phyloP scores from a whole-genome alignment of 2,797 vertebrate genomes.

The Poecilia velifera region DNA sequence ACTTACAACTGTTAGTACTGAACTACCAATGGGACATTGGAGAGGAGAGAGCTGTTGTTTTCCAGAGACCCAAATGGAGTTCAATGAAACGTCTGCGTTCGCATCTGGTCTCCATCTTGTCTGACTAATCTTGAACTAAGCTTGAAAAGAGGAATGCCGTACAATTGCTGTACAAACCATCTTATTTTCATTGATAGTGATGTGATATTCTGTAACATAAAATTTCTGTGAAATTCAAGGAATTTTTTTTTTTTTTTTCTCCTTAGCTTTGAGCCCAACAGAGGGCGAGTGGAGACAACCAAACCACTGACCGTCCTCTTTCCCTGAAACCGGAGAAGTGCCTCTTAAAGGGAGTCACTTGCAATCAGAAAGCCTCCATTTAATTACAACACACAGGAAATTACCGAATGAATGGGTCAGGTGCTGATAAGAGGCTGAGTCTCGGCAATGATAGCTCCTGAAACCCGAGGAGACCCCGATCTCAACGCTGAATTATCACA shows the following conservation, averaged over 20 bases:
- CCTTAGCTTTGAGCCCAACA: conserved; percentile 37
- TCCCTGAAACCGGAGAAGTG: conserved; percentile 73
- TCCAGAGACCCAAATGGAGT: background rate
- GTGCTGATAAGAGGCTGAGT: conserved; percentile 90
- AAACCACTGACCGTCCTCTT: conserved; percentile 33
- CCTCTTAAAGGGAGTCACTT: conserved; percentile 86
- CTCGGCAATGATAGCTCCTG: conserved; percentile 88
- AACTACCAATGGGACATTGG: background rate
- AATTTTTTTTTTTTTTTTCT: conserved; percentile 18
- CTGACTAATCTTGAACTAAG: background rate
- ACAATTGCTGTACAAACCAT: background rate
- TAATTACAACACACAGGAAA: conserved; percentile 98
- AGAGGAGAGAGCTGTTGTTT: background rate
- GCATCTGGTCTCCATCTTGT: background rate
- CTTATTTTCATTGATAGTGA: background rate
- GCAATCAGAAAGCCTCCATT: conserved; percentile 95
- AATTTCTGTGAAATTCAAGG: too few species aligned
- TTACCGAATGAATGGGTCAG: conserved; percentile 89
- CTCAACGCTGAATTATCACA: conserved; percentile 90
- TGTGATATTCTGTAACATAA: too few species aligned
- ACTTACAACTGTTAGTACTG: too few species aligned
- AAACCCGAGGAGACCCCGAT: conserved; percentile 86
- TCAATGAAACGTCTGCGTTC: background rate
- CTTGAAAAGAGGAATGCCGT: background rate
- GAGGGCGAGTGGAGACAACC: conserved; percentile 59